Evolutionary conservation across 37 sponge, comb jelly and placozoan species (phyloP), one percentile per base, ranked within the genome.

Genomic region (Chondrosia reniformis): DNA sequence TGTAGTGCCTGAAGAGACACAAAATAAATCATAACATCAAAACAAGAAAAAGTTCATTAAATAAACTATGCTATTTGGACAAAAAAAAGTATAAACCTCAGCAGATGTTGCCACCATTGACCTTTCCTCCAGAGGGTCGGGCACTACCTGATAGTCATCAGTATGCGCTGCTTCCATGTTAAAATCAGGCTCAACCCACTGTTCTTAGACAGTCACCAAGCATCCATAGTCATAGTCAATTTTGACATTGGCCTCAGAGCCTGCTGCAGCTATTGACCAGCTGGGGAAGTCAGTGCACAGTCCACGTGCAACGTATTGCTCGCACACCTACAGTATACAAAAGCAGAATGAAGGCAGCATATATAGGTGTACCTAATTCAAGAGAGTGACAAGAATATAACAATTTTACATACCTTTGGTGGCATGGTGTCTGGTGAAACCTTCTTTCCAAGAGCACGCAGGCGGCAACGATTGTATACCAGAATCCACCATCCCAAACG

Each of bases 221-320:
- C 83, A 64, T 39, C 76, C 83, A 59, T 82, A 82, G 25, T 82
- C 83, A 33, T 73, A 82, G 66, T 76, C 83, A 63, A 82, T 82
- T 46, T 74, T 82, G 36, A 82, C 67, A n/a, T 46, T 27, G 21
- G 55, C n/a, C 52, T 83, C 77, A 64, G 69, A 75, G 33, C 75
- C 83, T 39, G 76, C 63, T 45, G 76, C 75, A 74, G 83, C 75
- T 61, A 82, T 82, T 10, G 83, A 75, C 83, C 75, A 82, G 52
- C 75, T 76, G 0, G 83, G 83, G 37, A 39, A 82, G 64, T 83
- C 76, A 28, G 55, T 57, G 69, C 83, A 83, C 42, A 83, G 55
- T 4, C 77, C 77, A 76, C 28, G 77, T 27, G 83, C 76, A 40
- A 76, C 57, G 76, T 83, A 83, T 63, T 83, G 77, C 77, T 76